A percentile compares a stretch with the other conserved stretches of the same genome.
These are phyloP conservation scores for Timandra comae DNA, from an alignment of 2,888 invertebrate species.

Conservation along the genomic window DNA sequence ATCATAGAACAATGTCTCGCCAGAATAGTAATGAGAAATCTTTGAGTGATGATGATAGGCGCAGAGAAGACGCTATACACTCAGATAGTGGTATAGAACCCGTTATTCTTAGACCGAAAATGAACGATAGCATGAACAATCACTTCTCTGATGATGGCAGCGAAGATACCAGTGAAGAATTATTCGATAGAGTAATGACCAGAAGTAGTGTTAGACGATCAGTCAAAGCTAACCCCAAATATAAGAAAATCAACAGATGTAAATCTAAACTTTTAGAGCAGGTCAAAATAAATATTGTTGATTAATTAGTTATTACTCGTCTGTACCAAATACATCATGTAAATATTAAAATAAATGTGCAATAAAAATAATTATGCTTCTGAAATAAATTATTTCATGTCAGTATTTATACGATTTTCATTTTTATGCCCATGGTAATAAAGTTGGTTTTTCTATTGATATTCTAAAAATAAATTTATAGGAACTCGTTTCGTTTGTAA, in stretches of 20 bases:
- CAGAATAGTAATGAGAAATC: constrained; percentile 52
- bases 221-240: constrained; percentile 70
- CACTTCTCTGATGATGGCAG: constrained; percentile 71
- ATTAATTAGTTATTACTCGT: too few relatives aligned
- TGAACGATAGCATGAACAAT: constrained; percentile 69
- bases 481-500: too few relatives aligned
- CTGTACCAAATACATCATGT: too few relatives aligned
- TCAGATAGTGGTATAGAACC: constrained; percentile 50
- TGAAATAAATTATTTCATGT: too few relatives aligned
- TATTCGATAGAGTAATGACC: constrained; percentile 67
- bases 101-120: constrained; percentile 51
- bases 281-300: constrained; percentile 62
- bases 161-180: constrained; percentile 70
- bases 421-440: too few relatives aligned
- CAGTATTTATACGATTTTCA: too few relatives aligned
- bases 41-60: constrained; percentile 57
- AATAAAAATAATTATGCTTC: too few relatives aligned
- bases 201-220: constrained; percentile 65
- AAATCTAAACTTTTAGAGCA: constrained; percentile 68
- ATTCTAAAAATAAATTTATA: too few relatives aligned
- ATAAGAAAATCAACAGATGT: constrained; percentile 65
- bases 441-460: too few relatives aligned
- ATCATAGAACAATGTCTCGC: constrained; percentile 39
- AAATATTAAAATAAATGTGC: too few relatives aligned
- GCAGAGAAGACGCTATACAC: constrained; percentile 42